phyloP scores from a whole-genome alignment of 2,797 vertebrate species.

The Malurus leucopterus region DNA sequence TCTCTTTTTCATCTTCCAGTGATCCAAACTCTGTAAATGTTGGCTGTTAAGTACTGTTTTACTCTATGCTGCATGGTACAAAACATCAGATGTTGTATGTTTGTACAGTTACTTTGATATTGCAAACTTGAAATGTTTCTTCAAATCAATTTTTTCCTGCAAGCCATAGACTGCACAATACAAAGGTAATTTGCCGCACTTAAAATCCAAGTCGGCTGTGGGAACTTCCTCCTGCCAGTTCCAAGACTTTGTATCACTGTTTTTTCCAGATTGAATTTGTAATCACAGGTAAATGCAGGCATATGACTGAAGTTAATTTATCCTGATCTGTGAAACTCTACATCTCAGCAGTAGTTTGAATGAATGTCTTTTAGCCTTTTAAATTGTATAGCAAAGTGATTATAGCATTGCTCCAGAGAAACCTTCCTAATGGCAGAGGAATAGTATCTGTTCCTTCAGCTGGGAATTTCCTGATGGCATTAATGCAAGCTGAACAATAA shows the following conservation, averaged over 20 bases:
- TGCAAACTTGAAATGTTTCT: background rate
- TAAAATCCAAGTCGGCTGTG: background rate
- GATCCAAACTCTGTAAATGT: background rate
- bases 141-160: background rate
- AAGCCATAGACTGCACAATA: background rate
- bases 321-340: background rate
- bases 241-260: accelerated
- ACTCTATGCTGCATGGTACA: background rate
- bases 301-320: background rate
- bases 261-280: background rate
- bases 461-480: background rate
- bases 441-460: background rate
- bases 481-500: background rate
- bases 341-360: background rate
- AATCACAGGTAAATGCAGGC: background rate
- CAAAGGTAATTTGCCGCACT: background rate
- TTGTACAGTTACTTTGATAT: background rate
- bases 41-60: background rate
- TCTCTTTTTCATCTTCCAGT: background rate
- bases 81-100: background rate
- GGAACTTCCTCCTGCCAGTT: background rate
- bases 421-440: background rate
- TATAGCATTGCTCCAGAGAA: background rate
- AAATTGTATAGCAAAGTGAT: background rate
- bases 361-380: background rate